Evolutionary conservation across 2,888 invertebrate genomes (phyloP).

Genomic region (Cerastis leucographa): DNA sequence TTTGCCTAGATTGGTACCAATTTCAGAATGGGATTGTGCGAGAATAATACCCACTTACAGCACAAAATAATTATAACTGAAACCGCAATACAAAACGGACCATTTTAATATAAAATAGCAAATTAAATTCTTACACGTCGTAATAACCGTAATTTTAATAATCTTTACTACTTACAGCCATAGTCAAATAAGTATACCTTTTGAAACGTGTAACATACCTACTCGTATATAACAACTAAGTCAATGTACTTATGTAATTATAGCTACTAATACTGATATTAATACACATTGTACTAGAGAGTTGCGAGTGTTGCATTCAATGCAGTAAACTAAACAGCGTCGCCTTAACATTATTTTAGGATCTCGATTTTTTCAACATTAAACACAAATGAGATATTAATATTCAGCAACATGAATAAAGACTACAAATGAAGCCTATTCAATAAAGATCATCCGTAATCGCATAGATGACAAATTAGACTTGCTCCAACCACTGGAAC

Average conservation of each 20-base stretch:
- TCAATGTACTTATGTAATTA: conserved; percentile 12
- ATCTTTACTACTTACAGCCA: conserved; percentile 10
- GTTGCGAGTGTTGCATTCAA: background rate
- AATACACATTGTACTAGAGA: background rate
- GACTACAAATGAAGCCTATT: background rate
- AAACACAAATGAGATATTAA: background rate
- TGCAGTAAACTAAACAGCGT: background rate
- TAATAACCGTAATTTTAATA: conserved; percentile 42
- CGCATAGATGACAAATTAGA: too few species aligned
- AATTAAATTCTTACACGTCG: conserved; percentile 17
- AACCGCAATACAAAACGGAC: conserved; percentile 19
- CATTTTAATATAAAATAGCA: conserved; percentile 18
- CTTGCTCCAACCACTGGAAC: too few species aligned
- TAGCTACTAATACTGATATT: background rate
- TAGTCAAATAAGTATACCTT: conserved; percentile 28
- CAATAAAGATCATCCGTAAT: too few species aligned
- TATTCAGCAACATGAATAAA: background rate
- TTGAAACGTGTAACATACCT: conserved; percentile 27
- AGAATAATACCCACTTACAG: background rate
- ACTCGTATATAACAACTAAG: conserved; percentile 2
- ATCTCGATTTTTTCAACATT: background rate
- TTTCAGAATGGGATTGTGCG: background rate
- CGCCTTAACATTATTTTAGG: background rate
- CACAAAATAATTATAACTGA: conserved; percentile 10
- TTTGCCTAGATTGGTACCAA: background rate